These are phyloP conservation scores for Thalassoma bifasciatum DNA, from an alignment of 2,113 vertebrate genomes.

Conservation along the genomic window DNA sequence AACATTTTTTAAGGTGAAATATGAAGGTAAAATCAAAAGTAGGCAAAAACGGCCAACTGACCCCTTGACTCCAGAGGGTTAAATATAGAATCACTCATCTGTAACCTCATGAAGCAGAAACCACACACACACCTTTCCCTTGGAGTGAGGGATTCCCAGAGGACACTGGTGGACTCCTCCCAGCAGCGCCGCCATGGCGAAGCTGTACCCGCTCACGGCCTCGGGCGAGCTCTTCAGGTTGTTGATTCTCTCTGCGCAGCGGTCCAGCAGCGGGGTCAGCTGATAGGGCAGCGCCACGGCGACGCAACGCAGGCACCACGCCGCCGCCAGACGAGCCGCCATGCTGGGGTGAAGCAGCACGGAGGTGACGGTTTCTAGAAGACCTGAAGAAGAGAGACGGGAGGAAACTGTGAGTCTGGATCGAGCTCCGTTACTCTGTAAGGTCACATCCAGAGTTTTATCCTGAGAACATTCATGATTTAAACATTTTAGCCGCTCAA, in stretches of 20 bases:
- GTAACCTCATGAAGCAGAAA: too few relatives aligned
- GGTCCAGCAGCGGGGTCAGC: conserved; percentile 93
- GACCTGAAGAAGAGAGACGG: conserved; percentile 78
- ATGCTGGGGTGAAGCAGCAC: conserved; percentile 98
- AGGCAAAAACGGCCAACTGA: too few relatives aligned
- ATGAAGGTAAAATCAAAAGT: too few relatives aligned
- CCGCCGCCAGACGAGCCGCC: conserved; percentile 95
- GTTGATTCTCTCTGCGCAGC: conserved; percentile 96
- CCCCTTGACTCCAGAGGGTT: too few relatives aligned
- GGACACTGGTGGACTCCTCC: conserved; percentile 98
- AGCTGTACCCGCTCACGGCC: conserved; percentile 98
- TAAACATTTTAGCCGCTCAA: too few relatives aligned
- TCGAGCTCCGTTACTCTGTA: too few relatives aligned
- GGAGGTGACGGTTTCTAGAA: conserved; percentile 95
- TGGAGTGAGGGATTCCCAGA: conserved; percentile 95
- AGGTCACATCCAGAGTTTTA: too few relatives aligned
- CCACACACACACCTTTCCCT: conserved; percentile 91
- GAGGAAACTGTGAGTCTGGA: background rate
- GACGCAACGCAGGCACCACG: conserved; percentile 96
- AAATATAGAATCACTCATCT: too few relatives aligned
- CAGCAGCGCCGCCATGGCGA: conserved; percentile 96
- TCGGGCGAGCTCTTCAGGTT: conserved; percentile 96
- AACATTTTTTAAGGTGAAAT: too few relatives aligned
- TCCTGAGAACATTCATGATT: too few relatives aligned
- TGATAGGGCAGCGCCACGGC: conserved; percentile 96